Conservation (phyloP, 2,113 vertebrate species). For the Megaleporinus macrocephalus region DNA sequence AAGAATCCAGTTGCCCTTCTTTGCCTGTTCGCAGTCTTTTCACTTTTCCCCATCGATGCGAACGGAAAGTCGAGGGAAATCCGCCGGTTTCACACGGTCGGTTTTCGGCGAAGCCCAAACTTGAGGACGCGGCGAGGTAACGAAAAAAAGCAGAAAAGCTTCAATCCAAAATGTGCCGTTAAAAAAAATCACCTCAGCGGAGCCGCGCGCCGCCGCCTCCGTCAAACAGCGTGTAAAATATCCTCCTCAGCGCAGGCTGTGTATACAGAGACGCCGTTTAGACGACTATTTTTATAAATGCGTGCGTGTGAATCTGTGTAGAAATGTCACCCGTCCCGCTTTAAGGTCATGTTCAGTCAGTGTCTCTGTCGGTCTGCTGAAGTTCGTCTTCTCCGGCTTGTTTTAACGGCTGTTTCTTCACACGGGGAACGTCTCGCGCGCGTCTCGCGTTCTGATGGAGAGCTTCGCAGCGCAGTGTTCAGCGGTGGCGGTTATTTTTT, state of each 20-base stretch:
- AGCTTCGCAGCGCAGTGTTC: slow-evolving; percentile 43
- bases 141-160: neutral
- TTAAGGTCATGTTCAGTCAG: slow-evolving; percentile 19
- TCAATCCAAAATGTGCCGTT: neutral
- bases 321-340: slow-evolving; percentile 11
- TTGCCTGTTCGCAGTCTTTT: slow-evolving; percentile 79
- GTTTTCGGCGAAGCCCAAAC: slow-evolving; percentile 24
- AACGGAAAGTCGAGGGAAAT: slow-evolving; percentile 63
- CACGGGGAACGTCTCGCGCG: slow-evolving; percentile 30
- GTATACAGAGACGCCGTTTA: too few relatives aligned
- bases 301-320: neutral
- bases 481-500: neutral
- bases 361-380: neutral
- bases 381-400: slow-evolving; percentile 14
- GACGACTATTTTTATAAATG: neutral
- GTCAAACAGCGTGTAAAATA: slow-evolving; percentile 18
- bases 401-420: neutral
- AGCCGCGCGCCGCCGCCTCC: slow-evolving; percentile 12
- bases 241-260: slow-evolving; percentile 8
- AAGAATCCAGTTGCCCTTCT: slow-evolving; percentile 78
- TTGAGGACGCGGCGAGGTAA: neutral
- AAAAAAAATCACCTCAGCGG: neutral
- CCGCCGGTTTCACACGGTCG: slow-evolving; percentile 45
- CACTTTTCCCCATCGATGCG: slow-evolving; percentile 82
- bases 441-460: slow-evolving; percentile 65